Evolutionary conservation across 2,113 vertebrate species (phyloP).

Genomic region (Orthochromis indermauri): DNA sequence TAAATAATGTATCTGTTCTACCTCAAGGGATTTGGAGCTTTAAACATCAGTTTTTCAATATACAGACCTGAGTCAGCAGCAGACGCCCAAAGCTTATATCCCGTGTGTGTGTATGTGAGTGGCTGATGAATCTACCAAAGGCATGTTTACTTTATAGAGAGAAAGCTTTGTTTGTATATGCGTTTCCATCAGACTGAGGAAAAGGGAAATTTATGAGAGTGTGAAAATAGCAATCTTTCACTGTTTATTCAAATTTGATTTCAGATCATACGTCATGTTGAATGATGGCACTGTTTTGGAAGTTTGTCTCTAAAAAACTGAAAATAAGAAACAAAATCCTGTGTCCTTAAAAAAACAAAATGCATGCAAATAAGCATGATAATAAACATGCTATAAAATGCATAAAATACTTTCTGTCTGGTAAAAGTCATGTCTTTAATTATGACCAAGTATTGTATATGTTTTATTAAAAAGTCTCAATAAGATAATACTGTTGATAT

Average conservation of each 20-base stretch:
- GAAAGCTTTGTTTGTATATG: not conserved
- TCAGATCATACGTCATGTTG: not conserved
- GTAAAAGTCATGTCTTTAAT: not conserved
- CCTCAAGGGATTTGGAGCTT: conserved; percentile 5
- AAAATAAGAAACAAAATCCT: not conserved
- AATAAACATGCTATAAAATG: not conserved
- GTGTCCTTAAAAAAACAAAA: not conserved
- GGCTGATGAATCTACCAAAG: not conserved
- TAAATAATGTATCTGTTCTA: conserved; percentile 40
- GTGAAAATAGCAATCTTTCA: not conserved
- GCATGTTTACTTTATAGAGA: not conserved
- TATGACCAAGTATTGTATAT: not conserved
- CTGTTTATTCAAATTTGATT: not conserved
- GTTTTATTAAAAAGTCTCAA: not conserved
- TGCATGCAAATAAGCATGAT: not conserved
- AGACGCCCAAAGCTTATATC: not conserved
- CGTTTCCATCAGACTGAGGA: not conserved
- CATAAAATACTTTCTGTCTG: not conserved
- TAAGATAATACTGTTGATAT: not conserved
- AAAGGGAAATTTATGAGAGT: not conserved
- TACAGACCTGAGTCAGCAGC: not conserved
- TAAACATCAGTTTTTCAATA: conserved; percentile 10
- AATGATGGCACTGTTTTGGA: not conserved
- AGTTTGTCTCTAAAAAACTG: not conserved
- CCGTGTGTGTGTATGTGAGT: not conserved